These are phyloP conservation scores for Lamprotornis superbus DNA, from an alignment of 2,113 vertebrate species.

Conservation along the genomic window DNA sequence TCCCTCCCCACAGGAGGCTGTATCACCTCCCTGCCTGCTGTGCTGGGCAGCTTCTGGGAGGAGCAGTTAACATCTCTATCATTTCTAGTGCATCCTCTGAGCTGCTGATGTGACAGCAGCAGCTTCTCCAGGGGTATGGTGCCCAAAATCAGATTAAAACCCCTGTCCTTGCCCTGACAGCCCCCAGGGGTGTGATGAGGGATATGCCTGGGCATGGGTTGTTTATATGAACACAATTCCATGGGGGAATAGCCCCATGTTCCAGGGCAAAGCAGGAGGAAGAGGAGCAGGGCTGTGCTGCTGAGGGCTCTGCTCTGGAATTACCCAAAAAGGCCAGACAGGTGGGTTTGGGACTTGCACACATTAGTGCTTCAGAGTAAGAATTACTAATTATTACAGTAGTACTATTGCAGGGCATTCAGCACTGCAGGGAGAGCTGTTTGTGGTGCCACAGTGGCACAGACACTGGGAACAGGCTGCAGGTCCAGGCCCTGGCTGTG, in stretches of 20 bases:
- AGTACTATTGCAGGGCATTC: too few species aligned
- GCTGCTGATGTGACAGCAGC: not conserved
- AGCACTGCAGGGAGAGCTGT: not conserved
- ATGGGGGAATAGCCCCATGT: not conserved
- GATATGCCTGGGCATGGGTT: accelerated
- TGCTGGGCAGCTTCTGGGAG: not conserved
- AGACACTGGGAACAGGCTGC: not conserved
- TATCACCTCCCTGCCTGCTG: not conserved
- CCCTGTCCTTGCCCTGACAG: not conserved
- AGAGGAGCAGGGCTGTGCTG: not conserved
- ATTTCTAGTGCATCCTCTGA: not conserved
- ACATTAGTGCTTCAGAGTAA: not conserved
- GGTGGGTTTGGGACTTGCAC: not conserved
- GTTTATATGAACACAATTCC: accelerated
- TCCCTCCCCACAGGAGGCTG: not conserved
- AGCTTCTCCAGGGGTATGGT: not conserved
- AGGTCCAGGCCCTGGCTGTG: not conserved
- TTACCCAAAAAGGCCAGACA: accelerated
- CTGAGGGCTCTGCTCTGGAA: not conserved
- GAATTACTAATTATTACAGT: not conserved
- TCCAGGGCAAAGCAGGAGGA: not conserved
- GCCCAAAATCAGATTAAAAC: not conserved
- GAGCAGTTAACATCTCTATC: not conserved
- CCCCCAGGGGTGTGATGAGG: not conserved
- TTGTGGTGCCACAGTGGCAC: not conserved